Evolutionary conservation across 2,888 invertebrate species (phyloP).

Genomic region (Netelia virgata): DNA sequence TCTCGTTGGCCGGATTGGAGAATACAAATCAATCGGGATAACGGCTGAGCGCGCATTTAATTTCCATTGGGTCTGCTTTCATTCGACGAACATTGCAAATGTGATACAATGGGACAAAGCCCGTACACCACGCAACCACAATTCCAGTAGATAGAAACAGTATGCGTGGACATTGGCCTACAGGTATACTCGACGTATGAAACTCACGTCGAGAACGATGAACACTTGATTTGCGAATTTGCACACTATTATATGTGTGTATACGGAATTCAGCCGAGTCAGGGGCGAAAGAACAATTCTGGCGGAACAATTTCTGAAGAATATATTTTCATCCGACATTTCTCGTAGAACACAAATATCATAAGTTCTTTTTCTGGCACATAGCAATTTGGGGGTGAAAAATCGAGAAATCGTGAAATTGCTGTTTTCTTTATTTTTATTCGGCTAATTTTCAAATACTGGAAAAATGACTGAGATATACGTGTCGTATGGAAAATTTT

Average conservation of each 20-base stretch:
- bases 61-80: conserved; percentile 81
- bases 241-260: conserved; percentile 13
- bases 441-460: too few species aligned
- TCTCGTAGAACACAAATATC: too few species aligned
- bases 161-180: not conserved
- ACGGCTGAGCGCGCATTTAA: conserved; percentile 84
- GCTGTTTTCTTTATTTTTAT: too few species aligned
- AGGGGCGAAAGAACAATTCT: too few species aligned
- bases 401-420: too few species aligned
- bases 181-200: not conserved
- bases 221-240: conserved; percentile 46
- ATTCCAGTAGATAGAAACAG: conserved; percentile 24
- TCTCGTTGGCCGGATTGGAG: conserved; percentile 79
- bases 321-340: conserved; percentile 1
- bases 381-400: too few species aligned
- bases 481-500: too few species aligned
- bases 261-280: not conserved
- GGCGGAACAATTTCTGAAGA: too few species aligned
- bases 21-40: conserved; percentile 84
- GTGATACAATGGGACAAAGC: conserved; percentile 60
- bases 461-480: too few species aligned
- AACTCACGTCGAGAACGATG: conserved; percentile 32
- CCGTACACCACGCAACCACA: conserved; percentile 50
- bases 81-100: conserved; percentile 70
- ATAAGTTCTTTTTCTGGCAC: too few species aligned